Evolutionary conservation across 2,888 invertebrate genomes (phyloP).

Genomic region (Drosophila anceps): DNA sequence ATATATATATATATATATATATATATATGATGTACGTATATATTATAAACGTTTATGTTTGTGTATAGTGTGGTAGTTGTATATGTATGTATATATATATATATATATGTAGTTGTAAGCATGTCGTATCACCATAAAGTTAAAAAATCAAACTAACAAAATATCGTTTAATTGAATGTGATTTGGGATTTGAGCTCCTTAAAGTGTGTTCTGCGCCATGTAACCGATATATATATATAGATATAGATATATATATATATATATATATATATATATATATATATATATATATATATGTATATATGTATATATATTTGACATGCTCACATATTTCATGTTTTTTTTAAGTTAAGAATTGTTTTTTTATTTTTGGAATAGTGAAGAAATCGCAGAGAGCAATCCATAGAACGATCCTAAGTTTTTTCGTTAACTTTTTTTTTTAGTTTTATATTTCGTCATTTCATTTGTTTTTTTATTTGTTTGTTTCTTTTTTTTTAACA

Average conservation of each 20-base stretch:
- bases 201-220: not conserved
- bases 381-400: slow-evolving; percentile 11
- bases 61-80: slow-evolving; percentile 45
- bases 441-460: not conserved
- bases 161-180: not conserved
- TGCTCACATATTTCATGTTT: slow-evolving; percentile 1
- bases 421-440: not conserved
- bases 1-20: slow-evolving; percentile 44
- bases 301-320: slow-evolving; percentile 1
- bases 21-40: slow-evolving; percentile 54
- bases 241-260: not conserved
- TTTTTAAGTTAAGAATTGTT: not conserved
- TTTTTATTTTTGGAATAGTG: not conserved
- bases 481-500: slow-evolving; percentile 26
- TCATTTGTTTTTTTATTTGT: slow-evolving; percentile 1
- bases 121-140: slow-evolving; percentile 48
- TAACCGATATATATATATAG: not conserved
- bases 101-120: slow-evolving; percentile 35
- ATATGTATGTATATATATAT: slow-evolving; percentile 16
- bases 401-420: slow-evolving; percentile 3
- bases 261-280: not conserved
- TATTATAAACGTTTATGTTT: slow-evolving; percentile 23
- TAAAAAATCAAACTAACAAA: slow-evolving; percentile 21
- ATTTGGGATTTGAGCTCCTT: slow-evolving; percentile 12
- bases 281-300: not conserved